A percentile compares a stretch with the other conserved stretches of the same genome.
phyloP scores from a whole-genome alignment of 1,140 invertebrate genomes.

The Papilio polytes region DNA sequence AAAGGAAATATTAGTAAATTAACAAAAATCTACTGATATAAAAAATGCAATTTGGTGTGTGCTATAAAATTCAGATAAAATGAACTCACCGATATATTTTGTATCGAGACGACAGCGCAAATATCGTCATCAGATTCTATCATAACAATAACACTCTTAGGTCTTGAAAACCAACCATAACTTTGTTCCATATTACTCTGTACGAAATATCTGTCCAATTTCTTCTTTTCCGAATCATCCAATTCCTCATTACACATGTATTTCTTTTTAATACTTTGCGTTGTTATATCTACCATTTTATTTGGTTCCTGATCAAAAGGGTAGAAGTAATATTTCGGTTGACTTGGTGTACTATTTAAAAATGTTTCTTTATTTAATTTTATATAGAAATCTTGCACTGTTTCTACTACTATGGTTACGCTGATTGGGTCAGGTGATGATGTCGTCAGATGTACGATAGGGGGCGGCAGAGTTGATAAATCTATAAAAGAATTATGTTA shows the following conservation, averaged over 20 bases:
- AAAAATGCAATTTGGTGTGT: too few relatives aligned
- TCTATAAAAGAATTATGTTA: conserved; percentile 51
- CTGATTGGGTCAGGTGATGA: conserved; percentile 80
- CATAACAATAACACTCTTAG: conserved; percentile 86
- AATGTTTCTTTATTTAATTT: conserved; percentile 69
- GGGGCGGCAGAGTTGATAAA: conserved; percentile 68
- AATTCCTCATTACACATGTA: conserved; percentile 60
- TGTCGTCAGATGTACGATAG: conserved; percentile 86
- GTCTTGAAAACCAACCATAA: conserved; percentile 62
- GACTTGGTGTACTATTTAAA: conserved; percentile 79
- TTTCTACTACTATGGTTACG: conserved; percentile 83
- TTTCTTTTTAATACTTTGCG: conserved; percentile 58
- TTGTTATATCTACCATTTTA: conserved; percentile 56
- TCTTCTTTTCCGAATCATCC: conserved; percentile 48
- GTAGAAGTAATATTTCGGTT: conserved; percentile 80
- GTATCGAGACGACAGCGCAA: conserved; percentile 90
- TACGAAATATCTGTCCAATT: conserved; percentile 53
- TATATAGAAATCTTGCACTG: conserved; percentile 85
- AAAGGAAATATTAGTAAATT: too few relatives aligned
- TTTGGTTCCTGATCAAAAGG: conserved; percentile 70
- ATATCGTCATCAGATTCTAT: conserved; percentile 86
- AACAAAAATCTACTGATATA: too few relatives aligned
- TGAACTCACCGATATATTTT: conserved; percentile 87
- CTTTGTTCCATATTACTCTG: conserved; percentile 53
- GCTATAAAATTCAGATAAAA: background rate